These are phyloP conservation scores for Ectemnius cavifrons DNA, from an alignment of 2,888 invertebrate genomes.

Conservation along the genomic window DNA sequence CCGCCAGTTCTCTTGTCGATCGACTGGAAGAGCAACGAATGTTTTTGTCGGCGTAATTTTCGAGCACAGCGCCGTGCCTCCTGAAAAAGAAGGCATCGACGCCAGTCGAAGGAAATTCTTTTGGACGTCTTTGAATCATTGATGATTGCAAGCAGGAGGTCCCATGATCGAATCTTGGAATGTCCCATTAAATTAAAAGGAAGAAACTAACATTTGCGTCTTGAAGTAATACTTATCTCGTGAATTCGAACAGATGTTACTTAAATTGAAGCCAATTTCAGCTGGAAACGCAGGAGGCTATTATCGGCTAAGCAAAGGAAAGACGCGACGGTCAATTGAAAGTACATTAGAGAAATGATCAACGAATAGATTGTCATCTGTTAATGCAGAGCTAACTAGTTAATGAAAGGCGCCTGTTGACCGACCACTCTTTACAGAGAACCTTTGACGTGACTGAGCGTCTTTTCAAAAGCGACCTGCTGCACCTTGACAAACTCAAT, in stretches of 20 bases:
- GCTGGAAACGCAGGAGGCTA: slow-evolving; percentile 6
- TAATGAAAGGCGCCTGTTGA: slow-evolving; percentile 71
- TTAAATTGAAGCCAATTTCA: too few relatives aligned
- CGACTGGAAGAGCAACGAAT: slow-evolving; percentile 61
- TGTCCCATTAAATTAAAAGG: too few relatives aligned
- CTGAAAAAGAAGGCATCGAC: slow-evolving; percentile 36
- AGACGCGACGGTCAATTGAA: slow-evolving; percentile 54
- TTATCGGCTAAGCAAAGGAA: slow-evolving; percentile 16
- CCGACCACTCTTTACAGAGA: slow-evolving; percentile 65
- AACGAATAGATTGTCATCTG: slow-evolving; percentile 70
- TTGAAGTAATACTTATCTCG: too few relatives aligned
- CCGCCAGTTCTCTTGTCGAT: slow-evolving; percentile 27
- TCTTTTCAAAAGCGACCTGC: slow-evolving; percentile 49
- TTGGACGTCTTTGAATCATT: slow-evolving; percentile 56
- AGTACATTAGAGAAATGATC: slow-evolving; percentile 72
- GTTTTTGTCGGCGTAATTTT: slow-evolving; percentile 66
- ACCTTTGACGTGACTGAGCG: slow-evolving; percentile 69
- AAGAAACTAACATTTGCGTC: too few relatives aligned
- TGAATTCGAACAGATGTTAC: too few relatives aligned
- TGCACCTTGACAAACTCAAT: slow-evolving; percentile 27
- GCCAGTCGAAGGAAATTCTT: slow-evolving; percentile 50
- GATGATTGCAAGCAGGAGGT: slow-evolving; percentile 62
- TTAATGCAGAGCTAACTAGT: slow-evolving; percentile 75
- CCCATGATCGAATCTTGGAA: slow-evolving; percentile 39
- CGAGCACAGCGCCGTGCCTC: slow-evolving; percentile 64